Evolutionary conservation across 2,113 vertebrate species (phyloP).

Genomic region (Nesoenas mayeri): DNA sequence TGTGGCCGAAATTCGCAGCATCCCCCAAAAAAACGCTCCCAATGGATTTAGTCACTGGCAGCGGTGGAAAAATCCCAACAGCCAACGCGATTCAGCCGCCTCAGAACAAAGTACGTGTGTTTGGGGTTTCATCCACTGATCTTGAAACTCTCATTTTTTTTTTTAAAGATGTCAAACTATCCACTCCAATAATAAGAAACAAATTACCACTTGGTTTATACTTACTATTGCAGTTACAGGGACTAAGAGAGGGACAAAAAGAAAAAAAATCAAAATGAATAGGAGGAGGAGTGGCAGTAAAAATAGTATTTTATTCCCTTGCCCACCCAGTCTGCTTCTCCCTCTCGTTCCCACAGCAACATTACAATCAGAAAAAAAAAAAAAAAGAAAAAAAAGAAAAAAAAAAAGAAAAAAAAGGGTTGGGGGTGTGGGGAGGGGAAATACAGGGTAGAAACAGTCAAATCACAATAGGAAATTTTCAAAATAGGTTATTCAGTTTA

Average conservation of each 20-base stretch:
- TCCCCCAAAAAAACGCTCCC: neutral
- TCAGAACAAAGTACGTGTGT: neutral
- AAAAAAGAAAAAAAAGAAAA: too few species aligned
- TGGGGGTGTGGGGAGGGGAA: conserved; percentile 60
- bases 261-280: conserved; percentile 52
- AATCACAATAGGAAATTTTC: conserved; percentile 86
- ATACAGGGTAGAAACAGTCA: conserved; percentile 90
- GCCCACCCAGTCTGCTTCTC: conserved; percentile 77
- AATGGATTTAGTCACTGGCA: neutral
- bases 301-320: conserved; percentile 80
- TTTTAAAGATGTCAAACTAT: neutral
- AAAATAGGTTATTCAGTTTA: conserved; percentile 79
- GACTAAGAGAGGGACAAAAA: conserved; percentile 64
- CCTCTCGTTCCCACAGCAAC: conserved; percentile 87
- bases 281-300: conserved; percentile 78
- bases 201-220: conserved; percentile 60
- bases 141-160: neutral
- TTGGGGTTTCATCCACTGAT: neutral
- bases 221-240: conserved; percentile 63
- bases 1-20: neutral
- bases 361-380: conserved; percentile 76
- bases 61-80: neutral
- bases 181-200: conserved; percentile 52
- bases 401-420: conserved; percentile 17
- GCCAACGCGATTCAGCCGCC: neutral